Conservation (phyloP, 2,888 invertebrate genomes). For the Drosophila eohydei region DNA sequence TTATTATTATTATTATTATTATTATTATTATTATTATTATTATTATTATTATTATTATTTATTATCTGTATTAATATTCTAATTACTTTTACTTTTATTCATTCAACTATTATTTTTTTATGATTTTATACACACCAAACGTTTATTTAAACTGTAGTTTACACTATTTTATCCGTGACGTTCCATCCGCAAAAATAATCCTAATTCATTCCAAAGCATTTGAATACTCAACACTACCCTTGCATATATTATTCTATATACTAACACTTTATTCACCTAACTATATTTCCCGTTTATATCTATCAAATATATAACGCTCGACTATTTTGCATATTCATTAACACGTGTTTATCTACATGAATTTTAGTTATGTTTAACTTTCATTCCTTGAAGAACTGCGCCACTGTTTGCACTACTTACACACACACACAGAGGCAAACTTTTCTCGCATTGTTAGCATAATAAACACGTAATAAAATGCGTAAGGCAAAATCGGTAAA, state of each 20-base stretch:
- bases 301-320: not conserved
- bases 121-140: no score
- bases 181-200: no score
- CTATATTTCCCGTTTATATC: not conserved
- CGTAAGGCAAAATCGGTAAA: conserved; percentile 72
- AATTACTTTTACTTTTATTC: no score
- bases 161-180: no score
- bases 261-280: not conserved
- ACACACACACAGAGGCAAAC: conserved; percentile 29
- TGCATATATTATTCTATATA: not conserved
- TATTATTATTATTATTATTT: no score
- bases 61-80: no score
- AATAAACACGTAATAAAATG: conserved; percentile 77
- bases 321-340: conserved; percentile 26
- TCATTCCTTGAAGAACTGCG: conserved; percentile 10
- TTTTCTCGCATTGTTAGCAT: conserved; percentile 75
- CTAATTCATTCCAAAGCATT: no score
- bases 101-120: no score
- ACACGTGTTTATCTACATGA: conserved; percentile 10
- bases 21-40: no score
- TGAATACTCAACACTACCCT: not conserved
- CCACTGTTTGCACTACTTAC: conserved; percentile 38
- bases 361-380: conserved; percentile 21
- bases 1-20: no score
- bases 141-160: no score